Evolutionary conservation across 2,113 vertebrate species (phyloP).

Genomic region (Semnornis frantzii): DNA sequence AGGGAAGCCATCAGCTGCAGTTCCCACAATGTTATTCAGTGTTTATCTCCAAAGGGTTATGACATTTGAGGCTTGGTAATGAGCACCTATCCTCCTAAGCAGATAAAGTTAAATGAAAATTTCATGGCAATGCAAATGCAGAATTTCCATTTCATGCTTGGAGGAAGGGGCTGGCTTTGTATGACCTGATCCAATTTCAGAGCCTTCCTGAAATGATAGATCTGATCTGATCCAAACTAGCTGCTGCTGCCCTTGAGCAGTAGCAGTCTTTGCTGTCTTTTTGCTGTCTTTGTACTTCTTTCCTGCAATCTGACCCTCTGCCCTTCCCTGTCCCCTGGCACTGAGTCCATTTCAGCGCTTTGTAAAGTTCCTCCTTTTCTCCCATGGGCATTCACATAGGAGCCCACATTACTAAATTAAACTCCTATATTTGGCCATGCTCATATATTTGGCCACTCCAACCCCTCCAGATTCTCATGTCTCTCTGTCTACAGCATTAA

Average conservation of each 20-base stretch:
- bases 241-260: background rate
- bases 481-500: background rate
- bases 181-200: constrained; percentile 34
- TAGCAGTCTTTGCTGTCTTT: background rate
- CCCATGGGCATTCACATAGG: background rate
- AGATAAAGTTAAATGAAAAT: constrained; percentile 45
- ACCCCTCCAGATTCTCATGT: background rate
- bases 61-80: background rate
- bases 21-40: constrained; percentile 1
- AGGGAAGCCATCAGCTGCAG: background rate
- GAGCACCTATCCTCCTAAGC: background rate
- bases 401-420: background rate
- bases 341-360: background rate
- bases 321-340: background rate
- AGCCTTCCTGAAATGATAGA: constrained; percentile 24
- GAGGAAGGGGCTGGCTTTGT: background rate
- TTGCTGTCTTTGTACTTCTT: background rate
- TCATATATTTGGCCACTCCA: background rate
- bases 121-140: constrained; percentile 34
- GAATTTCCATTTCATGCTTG: constrained; percentile 54
- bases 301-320: background rate
- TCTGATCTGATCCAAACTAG: background rate
- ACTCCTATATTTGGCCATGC: background rate
- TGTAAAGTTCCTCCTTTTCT: background rate
- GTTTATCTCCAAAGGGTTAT: constrained; percentile 10